phyloP scores from a whole-genome alignment of 2,888 invertebrate species.

The Mythimna lalbum region DNA sequence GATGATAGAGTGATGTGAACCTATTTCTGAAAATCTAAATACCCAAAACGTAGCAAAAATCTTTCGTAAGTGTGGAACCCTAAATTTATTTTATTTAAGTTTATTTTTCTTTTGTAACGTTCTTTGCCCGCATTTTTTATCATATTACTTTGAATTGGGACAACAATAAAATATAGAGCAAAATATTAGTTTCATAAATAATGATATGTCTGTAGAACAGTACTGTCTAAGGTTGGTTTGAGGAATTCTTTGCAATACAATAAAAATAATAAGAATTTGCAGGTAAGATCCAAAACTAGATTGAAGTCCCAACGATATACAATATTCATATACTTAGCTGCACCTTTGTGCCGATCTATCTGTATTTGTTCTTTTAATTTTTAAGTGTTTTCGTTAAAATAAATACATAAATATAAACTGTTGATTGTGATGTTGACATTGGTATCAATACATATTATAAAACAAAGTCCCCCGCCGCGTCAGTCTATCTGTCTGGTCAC shows the following conservation, averaged over 20 bases:
- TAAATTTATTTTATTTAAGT: conserved; percentile 47
- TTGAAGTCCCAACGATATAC: neutral
- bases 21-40: neutral
- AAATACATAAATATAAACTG: too few relatives aligned
- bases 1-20: neutral
- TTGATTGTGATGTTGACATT: too few relatives aligned
- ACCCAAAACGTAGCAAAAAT: neutral
- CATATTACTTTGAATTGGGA: conserved; percentile 61
- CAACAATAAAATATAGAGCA: conserved; percentile 86
- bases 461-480: too few relatives aligned
- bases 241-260: conserved; percentile 57
- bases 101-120: conserved; percentile 65
- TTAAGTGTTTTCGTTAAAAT: too few relatives aligned
- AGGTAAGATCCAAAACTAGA: conserved; percentile 17
- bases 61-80: conserved; percentile 58
- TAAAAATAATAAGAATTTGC: conserved; percentile 21
- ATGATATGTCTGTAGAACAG: conserved; percentile 67
- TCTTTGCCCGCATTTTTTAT: conserved; percentile 66
- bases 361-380: too few relatives aligned
- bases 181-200: conserved; percentile 75
- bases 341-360: too few relatives aligned
- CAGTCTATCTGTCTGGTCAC: too few relatives aligned
- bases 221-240: conserved; percentile 65
- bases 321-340: too few relatives aligned
- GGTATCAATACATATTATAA: too few relatives aligned